These are phyloP conservation scores for Circaetus gallicus DNA, from an alignment of 2,113 vertebrate genomes.

Conservation along the genomic window DNA sequence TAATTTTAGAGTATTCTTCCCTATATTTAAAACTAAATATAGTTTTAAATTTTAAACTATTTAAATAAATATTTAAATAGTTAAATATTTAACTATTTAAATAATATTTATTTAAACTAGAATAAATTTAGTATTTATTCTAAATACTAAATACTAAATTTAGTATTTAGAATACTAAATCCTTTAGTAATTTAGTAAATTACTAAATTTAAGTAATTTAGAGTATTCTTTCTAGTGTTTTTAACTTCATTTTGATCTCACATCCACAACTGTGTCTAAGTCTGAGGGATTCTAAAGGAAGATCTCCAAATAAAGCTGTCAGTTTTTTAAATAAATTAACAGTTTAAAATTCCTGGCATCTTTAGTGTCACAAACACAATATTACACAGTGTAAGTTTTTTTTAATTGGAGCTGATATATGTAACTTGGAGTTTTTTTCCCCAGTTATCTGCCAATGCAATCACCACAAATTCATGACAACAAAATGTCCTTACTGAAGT, in stretches of 20 bases:
- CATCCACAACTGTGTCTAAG: background rate
- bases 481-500: background rate
- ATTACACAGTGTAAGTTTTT: background rate
- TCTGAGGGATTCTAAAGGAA: background rate
- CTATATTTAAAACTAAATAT: too few relatives aligned
- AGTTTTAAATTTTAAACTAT: too few relatives aligned
- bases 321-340: background rate
- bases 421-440: accelerated
- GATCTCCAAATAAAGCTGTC: background rate
- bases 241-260: background rate
- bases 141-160: too few relatives aligned
- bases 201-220: too few relatives aligned
- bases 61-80: too few relatives aligned
- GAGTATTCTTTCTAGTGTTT: background rate
- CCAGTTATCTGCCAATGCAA: background rate
- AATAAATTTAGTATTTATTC: too few relatives aligned
- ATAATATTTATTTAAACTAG: too few relatives aligned
- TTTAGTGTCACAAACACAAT: background rate
- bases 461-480: background rate
- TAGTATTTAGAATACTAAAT: too few relatives aligned
- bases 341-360: background rate
- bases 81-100: too few relatives aligned
- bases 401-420: background rate
- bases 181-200: too few relatives aligned
- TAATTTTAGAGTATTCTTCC: background rate